Evolutionary conservation across 2,113 vertebrate species (phyloP).

Genomic region (Agapornis roseicollis): DNA sequence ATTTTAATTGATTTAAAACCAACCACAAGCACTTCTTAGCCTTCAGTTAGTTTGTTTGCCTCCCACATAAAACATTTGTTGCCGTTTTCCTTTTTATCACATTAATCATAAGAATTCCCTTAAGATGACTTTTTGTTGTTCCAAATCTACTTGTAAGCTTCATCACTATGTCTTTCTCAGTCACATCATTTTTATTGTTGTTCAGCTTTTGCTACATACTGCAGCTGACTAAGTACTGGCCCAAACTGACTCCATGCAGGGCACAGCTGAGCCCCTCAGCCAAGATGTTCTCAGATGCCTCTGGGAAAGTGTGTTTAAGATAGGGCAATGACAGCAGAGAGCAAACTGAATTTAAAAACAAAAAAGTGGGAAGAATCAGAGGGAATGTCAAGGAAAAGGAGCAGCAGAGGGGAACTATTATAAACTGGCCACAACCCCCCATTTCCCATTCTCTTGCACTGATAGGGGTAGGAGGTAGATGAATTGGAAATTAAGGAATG

Average conservation of each 20-base stretch:
- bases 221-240: not conserved
- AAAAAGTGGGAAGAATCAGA: not conserved
- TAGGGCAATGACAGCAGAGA: not conserved
- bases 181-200: not conserved
- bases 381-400: not conserved
- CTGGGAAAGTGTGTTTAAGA: not conserved
- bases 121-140: not conserved
- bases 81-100: not conserved
- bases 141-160: not conserved
- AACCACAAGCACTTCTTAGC: not conserved
- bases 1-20: not conserved
- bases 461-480: not conserved
- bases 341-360: rapidly evolving
- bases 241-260: not conserved
- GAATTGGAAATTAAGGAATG: not conserved
- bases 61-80: not conserved
- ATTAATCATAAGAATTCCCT: not conserved
- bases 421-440: not conserved
- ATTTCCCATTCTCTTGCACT: not conserved
- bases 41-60: not conserved
- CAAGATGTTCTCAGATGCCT: not conserved
- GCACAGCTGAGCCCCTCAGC: not conserved
- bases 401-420: not conserved
- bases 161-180: not conserved
- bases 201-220: rapidly evolving